These are phyloP conservation scores for Otolemur garnettii DNA, from an alignment of 2,113 vertebrate genomes.

Conservation along the genomic window DNA sequence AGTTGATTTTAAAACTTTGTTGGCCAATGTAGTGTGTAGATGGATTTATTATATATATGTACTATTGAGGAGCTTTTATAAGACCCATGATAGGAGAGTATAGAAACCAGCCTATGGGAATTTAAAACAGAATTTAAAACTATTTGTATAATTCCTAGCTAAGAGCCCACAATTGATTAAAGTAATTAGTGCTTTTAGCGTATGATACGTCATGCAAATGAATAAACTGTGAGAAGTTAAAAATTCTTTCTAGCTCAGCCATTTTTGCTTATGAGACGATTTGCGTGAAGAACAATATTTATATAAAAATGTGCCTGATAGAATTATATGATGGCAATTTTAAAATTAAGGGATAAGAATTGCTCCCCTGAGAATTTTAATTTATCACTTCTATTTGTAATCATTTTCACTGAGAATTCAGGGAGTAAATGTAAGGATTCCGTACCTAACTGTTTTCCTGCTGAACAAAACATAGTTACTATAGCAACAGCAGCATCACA, in stretches of 20 bases:
- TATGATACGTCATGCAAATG: constrained; percentile 52
- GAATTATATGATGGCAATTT: constrained; percentile 7
- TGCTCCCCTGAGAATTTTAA: constrained; percentile 73
- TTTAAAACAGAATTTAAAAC: constrained; percentile 77
- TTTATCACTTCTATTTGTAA: constrained; percentile 72
- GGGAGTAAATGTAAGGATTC: constrained; percentile 76
- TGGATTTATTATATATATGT: constrained; percentile 87
- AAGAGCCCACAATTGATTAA: constrained; percentile 81
- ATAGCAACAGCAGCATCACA: constrained; percentile 84
- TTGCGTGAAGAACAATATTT: constrained; percentile 49
- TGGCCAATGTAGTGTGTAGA: constrained; percentile 87
- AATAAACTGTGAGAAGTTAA: constrained; percentile 69
- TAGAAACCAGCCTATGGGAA: constrained; percentile 78
- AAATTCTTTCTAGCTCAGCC: background rate
- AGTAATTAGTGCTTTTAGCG: constrained; percentile 83
- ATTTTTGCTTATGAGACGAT: constrained; percentile 62
- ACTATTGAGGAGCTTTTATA: constrained; percentile 82
- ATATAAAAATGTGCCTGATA: constrained; percentile 1
- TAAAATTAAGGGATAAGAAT: background rate
- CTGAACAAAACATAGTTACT: constrained; percentile 83
- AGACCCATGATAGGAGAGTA: constrained; percentile 74
- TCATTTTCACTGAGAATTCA: constrained; percentile 76
- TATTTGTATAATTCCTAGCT: constrained; percentile 71
- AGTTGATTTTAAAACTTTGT: constrained; percentile 89
- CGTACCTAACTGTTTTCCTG: constrained; percentile 74